A percentile compares a stretch with the other conserved stretches of the same genome.
These are phyloP conservation scores for Ditylenchus weischeri DNA, from an alignment of 2,888 invertebrate genomes.

Conservation along the genomic window DNA sequence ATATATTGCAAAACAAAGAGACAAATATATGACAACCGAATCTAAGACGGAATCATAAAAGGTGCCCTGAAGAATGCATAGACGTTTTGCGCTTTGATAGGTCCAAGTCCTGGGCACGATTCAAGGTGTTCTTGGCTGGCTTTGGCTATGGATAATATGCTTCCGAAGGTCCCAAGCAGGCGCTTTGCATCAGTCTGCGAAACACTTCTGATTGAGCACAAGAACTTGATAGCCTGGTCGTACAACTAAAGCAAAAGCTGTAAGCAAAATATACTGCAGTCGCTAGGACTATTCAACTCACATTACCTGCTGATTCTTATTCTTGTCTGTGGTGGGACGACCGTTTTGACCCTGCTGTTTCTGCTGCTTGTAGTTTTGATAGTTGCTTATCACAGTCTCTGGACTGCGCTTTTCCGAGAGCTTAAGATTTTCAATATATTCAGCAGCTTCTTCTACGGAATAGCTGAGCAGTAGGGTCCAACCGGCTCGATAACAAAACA, in stretches of 20 bases:
- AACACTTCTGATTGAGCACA: constrained; percentile 48
- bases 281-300: constrained; percentile 2
- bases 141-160: constrained; percentile 40
- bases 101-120: constrained; percentile 52
- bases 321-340: constrained; percentile 13
- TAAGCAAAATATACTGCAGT: background rate
- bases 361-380: constrained; percentile 21
- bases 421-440: constrained; percentile 56
- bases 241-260: constrained; percentile 24
- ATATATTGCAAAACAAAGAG: constrained; percentile 13
- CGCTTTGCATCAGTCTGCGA: constrained; percentile 51
- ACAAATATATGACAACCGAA: constrained; percentile 3
- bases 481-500: constrained; percentile 47
- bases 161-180: constrained; percentile 50
- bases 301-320: constrained; percentile 23
- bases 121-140: constrained; percentile 44
- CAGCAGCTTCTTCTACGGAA: constrained; percentile 58
- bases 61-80: constrained; percentile 41
- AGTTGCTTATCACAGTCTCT: constrained; percentile 22
- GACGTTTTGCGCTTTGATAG: constrained; percentile 48
- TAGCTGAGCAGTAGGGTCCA: constrained; percentile 55
- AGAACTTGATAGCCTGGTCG: constrained; percentile 47
- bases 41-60: constrained; percentile 15
- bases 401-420: constrained; percentile 41
- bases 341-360: constrained; percentile 13